These are phyloP conservation scores for Leptopterna dolabrata DNA, from an alignment of 2,888 invertebrate species.

Conservation along the genomic window DNA sequence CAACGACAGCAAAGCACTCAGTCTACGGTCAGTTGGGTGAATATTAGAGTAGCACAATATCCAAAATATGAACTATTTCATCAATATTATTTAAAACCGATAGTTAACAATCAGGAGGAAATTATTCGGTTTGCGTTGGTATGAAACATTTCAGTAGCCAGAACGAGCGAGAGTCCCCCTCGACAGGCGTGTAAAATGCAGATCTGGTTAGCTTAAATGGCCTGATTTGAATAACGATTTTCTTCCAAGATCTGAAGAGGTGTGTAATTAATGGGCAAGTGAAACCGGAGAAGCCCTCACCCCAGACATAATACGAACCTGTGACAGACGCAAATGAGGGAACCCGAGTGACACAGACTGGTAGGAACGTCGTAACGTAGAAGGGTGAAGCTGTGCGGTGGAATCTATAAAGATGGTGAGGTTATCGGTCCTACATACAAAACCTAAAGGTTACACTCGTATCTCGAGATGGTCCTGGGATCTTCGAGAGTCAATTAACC, in stretches of 20 bases:
- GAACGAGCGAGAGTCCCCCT: background rate
- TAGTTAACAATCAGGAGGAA: no score
- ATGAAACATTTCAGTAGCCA: background rate
- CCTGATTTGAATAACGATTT: slow-evolving; percentile 3
- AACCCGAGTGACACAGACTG: background rate
- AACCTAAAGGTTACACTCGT: background rate
- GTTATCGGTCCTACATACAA: background rate
- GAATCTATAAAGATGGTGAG: background rate
- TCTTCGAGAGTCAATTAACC: background rate
- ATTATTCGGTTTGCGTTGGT: no score
- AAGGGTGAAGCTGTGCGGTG: background rate
- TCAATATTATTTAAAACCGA: no score
- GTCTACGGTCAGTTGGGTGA: no score
- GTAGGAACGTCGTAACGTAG: background rate
- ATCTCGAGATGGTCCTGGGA: background rate
- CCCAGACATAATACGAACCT: background rate
- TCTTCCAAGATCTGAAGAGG: background rate
- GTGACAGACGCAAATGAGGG: background rate
- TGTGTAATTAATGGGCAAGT: background rate
- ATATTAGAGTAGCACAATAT: no score
- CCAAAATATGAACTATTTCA: no score
- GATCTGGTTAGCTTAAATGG: background rate
- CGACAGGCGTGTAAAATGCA: background rate
- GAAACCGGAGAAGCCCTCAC: background rate
- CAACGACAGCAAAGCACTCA: no score